phyloP scores from a whole-genome alignment of 2,797 vertebrate species.

The Mallotus villosus region DNA sequence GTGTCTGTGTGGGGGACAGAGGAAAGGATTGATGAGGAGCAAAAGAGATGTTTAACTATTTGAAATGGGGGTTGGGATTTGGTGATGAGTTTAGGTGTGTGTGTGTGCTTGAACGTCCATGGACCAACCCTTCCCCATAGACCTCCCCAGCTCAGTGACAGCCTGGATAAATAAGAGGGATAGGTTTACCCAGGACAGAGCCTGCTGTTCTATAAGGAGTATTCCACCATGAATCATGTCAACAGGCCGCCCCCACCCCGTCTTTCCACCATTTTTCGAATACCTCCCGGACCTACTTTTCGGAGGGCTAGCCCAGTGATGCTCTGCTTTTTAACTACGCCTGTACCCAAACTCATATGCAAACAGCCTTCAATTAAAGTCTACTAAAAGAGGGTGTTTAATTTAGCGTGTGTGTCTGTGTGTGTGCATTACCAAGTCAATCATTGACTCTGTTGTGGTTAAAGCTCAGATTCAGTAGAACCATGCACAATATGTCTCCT shows the following conservation, averaged over 20 bases:
- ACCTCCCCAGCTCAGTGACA: conserved; percentile 32
- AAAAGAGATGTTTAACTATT: conserved; percentile 33
- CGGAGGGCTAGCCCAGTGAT: conserved; percentile 42
- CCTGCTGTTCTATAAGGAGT: conserved; percentile 36
- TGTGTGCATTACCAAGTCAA: not conserved
- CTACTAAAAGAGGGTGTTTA: conserved; percentile 27
- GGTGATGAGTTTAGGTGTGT: conserved; percentile 26
- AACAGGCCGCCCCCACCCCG: conserved; percentile 21
- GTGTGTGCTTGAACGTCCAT: conserved; percentile 38
- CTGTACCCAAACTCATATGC: not conserved
- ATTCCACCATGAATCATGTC: conserved; percentile 53
- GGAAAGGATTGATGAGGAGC: conserved; percentile 9
- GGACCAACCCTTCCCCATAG: conserved; percentile 24
- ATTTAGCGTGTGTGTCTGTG: conserved; percentile 1
- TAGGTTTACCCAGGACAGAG: conserved; percentile 48
- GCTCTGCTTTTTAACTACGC: conserved; percentile 27
- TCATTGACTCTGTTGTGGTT: not conserved
- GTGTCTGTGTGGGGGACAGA: not conserved
- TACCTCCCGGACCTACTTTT: conserved; percentile 39
- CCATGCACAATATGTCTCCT: conserved; percentile 6
- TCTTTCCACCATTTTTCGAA: conserved; percentile 27
- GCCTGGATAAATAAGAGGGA: conserved; percentile 23
- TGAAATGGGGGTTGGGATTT: conserved; percentile 23
- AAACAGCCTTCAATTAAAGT: conserved; percentile 37
- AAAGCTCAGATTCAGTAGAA: too few species aligned